These are phyloP conservation scores for Daboia siamensis DNA, from an alignment of 2,113 vertebrate genomes.

Conservation along the genomic window DNA sequence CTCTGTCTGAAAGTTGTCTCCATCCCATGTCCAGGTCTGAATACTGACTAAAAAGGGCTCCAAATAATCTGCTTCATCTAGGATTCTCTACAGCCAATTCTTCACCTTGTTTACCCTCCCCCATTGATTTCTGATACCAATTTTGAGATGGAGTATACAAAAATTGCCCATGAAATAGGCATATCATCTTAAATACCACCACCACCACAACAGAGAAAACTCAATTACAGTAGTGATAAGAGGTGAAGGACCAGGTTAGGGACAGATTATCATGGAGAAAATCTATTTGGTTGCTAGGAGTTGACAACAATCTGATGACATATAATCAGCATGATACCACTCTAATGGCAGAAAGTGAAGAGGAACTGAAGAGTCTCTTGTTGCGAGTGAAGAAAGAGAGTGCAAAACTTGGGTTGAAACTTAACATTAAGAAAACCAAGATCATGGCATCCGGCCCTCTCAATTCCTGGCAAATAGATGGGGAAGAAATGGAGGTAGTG, in stretches of 20 bases:
- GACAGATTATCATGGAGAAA: background rate
- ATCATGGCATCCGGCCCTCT: too few relatives aligned
- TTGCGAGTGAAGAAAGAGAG: too few relatives aligned
- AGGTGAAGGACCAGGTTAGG: background rate
- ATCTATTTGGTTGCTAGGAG: background rate
- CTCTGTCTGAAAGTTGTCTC: background rate
- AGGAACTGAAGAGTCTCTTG: too few relatives aligned
- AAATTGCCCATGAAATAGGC: background rate
- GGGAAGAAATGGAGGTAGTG: too few relatives aligned
- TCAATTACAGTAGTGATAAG: background rate
- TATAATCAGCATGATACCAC: background rate
- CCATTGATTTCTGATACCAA: background rate
- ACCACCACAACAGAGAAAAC: background rate
- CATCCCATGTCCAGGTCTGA: background rate
- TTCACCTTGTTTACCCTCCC: background rate
- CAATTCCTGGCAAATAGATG: too few relatives aligned
- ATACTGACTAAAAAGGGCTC: background rate
- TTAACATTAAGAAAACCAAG: too few relatives aligned
- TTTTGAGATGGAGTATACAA: background rate
- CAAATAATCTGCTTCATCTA: background rate
- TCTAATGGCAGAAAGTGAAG: too few relatives aligned
- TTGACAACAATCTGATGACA: background rate
- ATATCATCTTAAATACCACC: background rate
- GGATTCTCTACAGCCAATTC: background rate
- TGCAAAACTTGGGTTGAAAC: too few relatives aligned